Percentiles rank a stretch among this genome's conserved stretches.
Evolutionary conservation across 2,797 vertebrate species (phyloP).

Genomic region (Distichodus sexfasciatus): DNA sequence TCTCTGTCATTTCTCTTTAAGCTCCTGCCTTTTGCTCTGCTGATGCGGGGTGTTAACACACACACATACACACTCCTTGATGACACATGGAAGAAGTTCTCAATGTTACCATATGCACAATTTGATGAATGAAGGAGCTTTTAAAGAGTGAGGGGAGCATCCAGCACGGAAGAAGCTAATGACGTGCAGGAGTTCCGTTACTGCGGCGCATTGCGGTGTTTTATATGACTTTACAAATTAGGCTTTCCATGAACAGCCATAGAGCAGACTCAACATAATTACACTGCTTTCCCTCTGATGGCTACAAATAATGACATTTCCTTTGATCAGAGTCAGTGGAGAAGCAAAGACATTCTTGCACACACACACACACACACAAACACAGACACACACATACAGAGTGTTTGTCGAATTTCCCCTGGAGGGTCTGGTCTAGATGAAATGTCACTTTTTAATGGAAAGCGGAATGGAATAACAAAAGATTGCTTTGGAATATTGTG

Average conservation of each 20-base stretch:
- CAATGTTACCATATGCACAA: no score
- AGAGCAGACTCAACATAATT: conserved; percentile 78
- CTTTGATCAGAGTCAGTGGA: conserved; percentile 69
- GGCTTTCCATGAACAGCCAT: conserved; percentile 71
- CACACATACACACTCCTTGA: conserved; percentile 15
- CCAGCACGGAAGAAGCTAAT: conserved; percentile 1
- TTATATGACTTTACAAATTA: conserved; percentile 67
- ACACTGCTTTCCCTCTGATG: conserved; percentile 75
- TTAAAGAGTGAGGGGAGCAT: no score
- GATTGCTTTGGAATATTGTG: conserved; percentile 62
- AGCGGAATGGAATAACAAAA: conserved; percentile 82
- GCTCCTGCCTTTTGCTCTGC: background rate
- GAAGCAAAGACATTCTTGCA: conserved; percentile 49
- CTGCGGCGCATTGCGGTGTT: conserved; percentile 61
- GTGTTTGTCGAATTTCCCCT: conserved; percentile 60
- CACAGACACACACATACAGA: conserved; percentile 52
- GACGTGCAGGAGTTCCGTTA: background rate
- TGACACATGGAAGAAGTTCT: no score
- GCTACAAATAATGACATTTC: conserved; percentile 77
- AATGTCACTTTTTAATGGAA: conserved; percentile 87
- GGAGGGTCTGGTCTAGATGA: conserved; percentile 81
- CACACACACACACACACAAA: conserved; percentile 38
- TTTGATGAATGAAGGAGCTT: no score
- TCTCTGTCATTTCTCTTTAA: background rate
- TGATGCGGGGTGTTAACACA: conserved; percentile 37